A percentile compares a stretch with the other conserved stretches of the same genome.
Evolutionary conservation across 2,888 invertebrate species (phyloP).

Genomic region (Pachliopta kotzebuea): DNA sequence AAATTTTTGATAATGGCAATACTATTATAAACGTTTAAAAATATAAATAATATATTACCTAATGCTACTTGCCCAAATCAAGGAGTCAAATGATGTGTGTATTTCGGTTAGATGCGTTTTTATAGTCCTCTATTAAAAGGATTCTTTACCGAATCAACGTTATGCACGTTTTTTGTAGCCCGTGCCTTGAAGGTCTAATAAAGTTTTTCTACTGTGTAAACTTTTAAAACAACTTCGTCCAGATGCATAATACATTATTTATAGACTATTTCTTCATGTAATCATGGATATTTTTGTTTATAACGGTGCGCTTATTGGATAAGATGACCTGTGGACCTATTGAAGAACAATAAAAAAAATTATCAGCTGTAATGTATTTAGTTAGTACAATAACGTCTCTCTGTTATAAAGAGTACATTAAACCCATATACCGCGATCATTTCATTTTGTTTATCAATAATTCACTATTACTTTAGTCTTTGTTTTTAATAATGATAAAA

Average conservation of each 20-base stretch:
- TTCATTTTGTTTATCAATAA: background rate
- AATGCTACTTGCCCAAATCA: background rate
- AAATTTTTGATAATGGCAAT: too few relatives aligned
- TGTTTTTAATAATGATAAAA: background rate
- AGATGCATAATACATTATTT: constrained; percentile 17
- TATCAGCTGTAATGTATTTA: constrained; percentile 7
- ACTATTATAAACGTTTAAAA: background rate
- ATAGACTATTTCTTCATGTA: background rate
- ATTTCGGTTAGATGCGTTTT: constrained; percentile 1
- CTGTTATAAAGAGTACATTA: constrained; percentile 5
- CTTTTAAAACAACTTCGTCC: constrained; percentile 6
- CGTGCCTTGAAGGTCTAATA: constrained; percentile 13
- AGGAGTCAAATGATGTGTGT: constrained; percentile 11
- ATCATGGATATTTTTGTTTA: constrained; percentile 5
- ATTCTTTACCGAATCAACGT: constrained; percentile 9
- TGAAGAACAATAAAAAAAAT: constrained; percentile 7
- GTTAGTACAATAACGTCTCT: background rate
- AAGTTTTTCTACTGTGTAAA: constrained; percentile 1
- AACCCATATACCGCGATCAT: too few relatives aligned
- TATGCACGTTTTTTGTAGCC: constrained; percentile 1
- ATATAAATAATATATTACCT: background rate
- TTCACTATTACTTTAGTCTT: background rate
- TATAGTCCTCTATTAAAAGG: constrained; percentile 13
- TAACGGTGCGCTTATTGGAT: constrained; percentile 8
- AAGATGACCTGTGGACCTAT: constrained; percentile 10